These are phyloP conservation scores for Chloroceryle inda DNA, from an alignment of 2,797 vertebrate genomes.

Conservation along the genomic window DNA sequence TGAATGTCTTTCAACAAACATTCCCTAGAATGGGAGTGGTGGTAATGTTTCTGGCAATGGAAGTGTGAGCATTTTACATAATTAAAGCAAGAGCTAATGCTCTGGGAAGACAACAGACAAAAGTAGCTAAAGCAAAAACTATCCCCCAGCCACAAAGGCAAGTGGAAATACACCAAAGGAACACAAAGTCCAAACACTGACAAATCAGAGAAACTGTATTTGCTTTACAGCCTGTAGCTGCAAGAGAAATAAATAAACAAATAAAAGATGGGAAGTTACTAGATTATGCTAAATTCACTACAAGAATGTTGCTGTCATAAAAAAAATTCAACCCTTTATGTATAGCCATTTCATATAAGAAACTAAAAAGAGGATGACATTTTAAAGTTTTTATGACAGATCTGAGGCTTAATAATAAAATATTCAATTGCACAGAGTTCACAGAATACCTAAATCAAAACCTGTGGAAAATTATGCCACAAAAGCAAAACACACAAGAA, in stretches of 20 bases:
- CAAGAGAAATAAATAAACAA: neutral
- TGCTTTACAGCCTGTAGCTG: neutral
- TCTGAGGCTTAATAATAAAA: neutral
- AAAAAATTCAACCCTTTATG: neutral
- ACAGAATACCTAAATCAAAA: neutral
- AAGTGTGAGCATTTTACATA: neutral
- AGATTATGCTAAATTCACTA: neutral
- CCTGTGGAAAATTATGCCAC: neutral
- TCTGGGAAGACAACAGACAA: neutral
- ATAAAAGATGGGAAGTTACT: neutral
- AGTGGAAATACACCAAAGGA: neutral
- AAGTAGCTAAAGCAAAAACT: neutral
- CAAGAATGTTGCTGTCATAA: neutral
- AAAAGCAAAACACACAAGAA: neutral
- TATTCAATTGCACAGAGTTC: neutral
- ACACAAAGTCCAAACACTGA: neutral
- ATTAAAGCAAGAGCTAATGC: neutral
- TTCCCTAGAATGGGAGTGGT: conserved; percentile 4
- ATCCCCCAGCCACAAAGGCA: neutral
- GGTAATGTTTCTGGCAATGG: neutral
- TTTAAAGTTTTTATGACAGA: neutral
- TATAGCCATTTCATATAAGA: neutral
- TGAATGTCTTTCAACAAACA: neutral
- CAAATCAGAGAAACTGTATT: neutral
- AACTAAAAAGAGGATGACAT: neutral